phyloP scores from a whole-genome alignment of 2,113 vertebrate genomes.

The cattle (Bos taurus) region DNA sequence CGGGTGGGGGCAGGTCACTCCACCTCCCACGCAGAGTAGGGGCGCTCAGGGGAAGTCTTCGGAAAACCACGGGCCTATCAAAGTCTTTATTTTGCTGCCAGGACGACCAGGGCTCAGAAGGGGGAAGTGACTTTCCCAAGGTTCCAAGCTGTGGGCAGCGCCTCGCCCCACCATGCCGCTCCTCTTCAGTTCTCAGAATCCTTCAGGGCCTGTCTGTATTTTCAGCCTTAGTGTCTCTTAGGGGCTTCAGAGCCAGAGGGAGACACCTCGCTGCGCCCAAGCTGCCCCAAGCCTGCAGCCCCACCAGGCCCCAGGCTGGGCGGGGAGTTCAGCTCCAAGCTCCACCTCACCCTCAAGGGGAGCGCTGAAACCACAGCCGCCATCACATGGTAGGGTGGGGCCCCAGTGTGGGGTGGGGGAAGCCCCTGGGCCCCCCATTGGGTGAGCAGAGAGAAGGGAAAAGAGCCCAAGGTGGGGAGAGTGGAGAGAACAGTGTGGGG shows the following conservation, averaged over 20 bases:
- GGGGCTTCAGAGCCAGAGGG: neutral
- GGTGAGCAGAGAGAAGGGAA: neutral
- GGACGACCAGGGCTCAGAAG: neutral
- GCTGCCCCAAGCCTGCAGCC: too few relatives aligned
- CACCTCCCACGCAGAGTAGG: neutral
- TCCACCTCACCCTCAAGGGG: neutral
- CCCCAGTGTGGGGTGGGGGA: neutral
- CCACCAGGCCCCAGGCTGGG: neutral
- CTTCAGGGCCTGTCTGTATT: neutral
- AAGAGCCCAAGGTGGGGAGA: neutral
- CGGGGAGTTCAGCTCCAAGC: neutral
- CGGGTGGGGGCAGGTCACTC: neutral
- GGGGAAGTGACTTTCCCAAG: neutral
- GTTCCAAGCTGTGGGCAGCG: neutral
- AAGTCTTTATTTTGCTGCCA: neutral
- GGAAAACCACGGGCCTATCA: neutral
- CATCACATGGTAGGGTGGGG: neutral
- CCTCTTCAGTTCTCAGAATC: neutral
- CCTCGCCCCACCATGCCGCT: neutral
- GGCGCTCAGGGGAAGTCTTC: neutral
- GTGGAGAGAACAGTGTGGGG: neutral
- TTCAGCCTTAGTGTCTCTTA: neutral
- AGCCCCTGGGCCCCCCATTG: neutral
- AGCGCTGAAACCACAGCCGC: constrained; percentile 4
- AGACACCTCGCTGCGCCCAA: fast-evolving